Evolutionary conservation across 2,888 invertebrate genomes (phyloP).

Genomic region (Leptopilina drosophilae): DNA sequence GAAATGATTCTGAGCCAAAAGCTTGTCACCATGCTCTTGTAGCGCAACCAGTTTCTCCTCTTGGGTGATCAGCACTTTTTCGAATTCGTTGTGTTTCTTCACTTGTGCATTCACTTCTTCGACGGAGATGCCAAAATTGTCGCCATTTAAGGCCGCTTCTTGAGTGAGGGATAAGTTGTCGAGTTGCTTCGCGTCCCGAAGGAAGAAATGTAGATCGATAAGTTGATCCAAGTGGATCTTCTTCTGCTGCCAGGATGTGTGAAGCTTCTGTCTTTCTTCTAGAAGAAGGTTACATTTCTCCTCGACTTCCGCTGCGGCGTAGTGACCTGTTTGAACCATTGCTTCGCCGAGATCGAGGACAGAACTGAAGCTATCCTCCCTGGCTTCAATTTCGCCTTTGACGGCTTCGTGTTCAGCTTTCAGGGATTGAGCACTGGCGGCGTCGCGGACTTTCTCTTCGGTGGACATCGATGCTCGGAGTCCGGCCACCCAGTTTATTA

Average conservation of each 20-base stretch:
- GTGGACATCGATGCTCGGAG: conserved; percentile 87
- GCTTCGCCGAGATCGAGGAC: conserved; percentile 87
- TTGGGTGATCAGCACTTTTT: conserved; percentile 91
- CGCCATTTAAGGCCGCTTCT: conserved; percentile 86
- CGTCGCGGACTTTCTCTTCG: conserved; percentile 89
- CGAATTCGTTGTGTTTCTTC: conserved; percentile 97
- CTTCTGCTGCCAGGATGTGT: conserved; percentile 92
- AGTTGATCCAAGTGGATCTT: conserved; percentile 93
- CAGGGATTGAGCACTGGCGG: conserved; percentile 87
- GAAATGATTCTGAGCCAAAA: conserved; percentile 94
- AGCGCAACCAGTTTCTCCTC: conserved; percentile 91
- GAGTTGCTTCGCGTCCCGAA: conserved; percentile 94
- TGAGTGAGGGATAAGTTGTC: conserved; percentile 93
- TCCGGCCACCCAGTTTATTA: conserved; percentile 92
- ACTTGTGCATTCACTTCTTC: conserved; percentile 94
- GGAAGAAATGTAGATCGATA: conserved; percentile 95
- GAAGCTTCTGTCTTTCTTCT: conserved; percentile 87
- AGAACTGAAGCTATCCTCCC: conserved; percentile 88
- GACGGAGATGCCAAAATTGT: conserved; percentile 87
- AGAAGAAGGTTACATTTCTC: conserved; percentile 88
- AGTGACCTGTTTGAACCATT: conserved; percentile 91
- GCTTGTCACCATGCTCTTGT: conserved; percentile 90
- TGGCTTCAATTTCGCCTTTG: conserved; percentile 91
- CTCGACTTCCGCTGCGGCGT: conserved; percentile 87
- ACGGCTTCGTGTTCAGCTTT: conserved; percentile 90